Conservation (phyloP, 30 jellyfish, hydroid and myxozoan species). For the Pseudorhiza aurosa region DNA sequence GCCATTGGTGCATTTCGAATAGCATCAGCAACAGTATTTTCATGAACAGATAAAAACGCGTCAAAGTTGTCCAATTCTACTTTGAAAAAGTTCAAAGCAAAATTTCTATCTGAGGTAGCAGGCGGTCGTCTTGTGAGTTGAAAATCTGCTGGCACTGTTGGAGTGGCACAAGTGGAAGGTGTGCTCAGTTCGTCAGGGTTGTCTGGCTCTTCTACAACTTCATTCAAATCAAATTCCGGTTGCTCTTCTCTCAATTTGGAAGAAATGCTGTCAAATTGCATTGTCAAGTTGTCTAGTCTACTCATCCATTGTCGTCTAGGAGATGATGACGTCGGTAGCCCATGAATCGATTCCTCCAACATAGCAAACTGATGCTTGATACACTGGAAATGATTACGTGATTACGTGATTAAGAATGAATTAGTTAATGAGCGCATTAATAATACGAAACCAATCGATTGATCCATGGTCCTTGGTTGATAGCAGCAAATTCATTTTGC, state of each 20-base stretch:
- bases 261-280: conserved; percentile 5
- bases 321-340: background rate
- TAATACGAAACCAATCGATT: too few species aligned
- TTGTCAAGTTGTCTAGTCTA: background rate
- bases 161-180: conserved; percentile 42
- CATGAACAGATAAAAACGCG: conserved; percentile 37
- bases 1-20: conserved; percentile 7
- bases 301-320: background rate
- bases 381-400: background rate
- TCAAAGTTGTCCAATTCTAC: conserved; percentile 51
- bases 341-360: background rate
- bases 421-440: too few species aligned
- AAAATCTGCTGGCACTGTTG: background rate
- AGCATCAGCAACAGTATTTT: conserved; percentile 1
- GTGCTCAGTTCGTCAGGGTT: conserved; percentile 47
- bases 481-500: too few species aligned
- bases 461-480: too few species aligned
- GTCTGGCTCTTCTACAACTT: conserved; percentile 26
- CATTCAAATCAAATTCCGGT: conserved; percentile 17
- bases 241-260: background rate
- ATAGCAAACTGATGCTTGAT: conserved; percentile 1
- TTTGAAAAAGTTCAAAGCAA: conserved; percentile 44
- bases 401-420: too few species aligned
- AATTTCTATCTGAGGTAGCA: conserved; percentile 6
- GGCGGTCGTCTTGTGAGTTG: background rate